Evolutionary conservation across 2,888 invertebrate species (phyloP), one percentile per base, ranked within the genome.

Genomic region (Eurytoma californica): DNA sequence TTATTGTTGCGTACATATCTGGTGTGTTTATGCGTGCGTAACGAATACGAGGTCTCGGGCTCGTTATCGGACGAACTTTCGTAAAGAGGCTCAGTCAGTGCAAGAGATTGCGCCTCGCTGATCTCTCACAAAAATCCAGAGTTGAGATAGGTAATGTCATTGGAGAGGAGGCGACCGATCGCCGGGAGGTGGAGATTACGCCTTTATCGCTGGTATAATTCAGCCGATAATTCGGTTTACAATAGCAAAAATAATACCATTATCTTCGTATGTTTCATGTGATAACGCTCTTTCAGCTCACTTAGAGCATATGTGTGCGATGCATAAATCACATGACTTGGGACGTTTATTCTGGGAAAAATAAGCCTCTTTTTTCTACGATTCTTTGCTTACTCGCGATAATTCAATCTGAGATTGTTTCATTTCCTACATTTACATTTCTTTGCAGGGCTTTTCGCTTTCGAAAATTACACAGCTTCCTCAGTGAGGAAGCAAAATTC

Each of bases 171-270:
- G 53, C 69, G 55, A n/a, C 39, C 16, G 61, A 76, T 68, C 57
- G 53, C 20, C 63, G 20, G 24, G 24, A 39, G 28, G 18, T 18
- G 58, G 20, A 67, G 78, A 73, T 68, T 68, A 72, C 61, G 28
- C 63, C 61, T 51, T 66, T 58, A 75, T 75, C 79, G 30, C 16
- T 0, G 53, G 28, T 58, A 73, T 77, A 80, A 73, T 73, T 73
- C 58, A 47, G 73, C 47, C 69, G 77, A 80, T 77, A 72, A 72
- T 72, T 68, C 24, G 39, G 72, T 75, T 76, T 67, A 72, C 80
- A 77, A 69, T 68, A 63, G 76, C 69, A 69, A 77, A 77, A 80
- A 73, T 73, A 77, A 77, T 58, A 55, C 61, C 51, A 51, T 16
- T 72, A 72, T 72, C 72, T 72, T 28, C 13, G 55, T 24, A n/a